Conservation (phyloP, 2,113 vertebrate species). For the Zosterops lateralis region DNA sequence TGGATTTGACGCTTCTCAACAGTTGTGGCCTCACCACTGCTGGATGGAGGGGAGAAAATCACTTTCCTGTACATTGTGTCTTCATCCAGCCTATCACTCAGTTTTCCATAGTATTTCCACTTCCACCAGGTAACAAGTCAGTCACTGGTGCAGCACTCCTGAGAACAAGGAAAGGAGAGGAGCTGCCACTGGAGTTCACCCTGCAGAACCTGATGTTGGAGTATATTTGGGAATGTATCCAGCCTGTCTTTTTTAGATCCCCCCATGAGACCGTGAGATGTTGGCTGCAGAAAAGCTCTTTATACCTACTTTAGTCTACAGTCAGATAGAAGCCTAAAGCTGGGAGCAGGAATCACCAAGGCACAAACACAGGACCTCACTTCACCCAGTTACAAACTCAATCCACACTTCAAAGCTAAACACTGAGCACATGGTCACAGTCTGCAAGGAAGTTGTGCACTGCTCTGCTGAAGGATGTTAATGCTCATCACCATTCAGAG, state of each 20-base stretch:
- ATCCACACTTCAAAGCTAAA: neutral
- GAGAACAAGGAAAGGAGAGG: neutral
- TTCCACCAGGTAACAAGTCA: neutral
- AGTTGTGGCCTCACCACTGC: neutral
- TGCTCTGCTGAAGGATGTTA: neutral
- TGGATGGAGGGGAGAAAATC: neutral
- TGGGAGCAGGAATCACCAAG: neutral
- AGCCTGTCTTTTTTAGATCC: neutral
- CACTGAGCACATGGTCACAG: neutral
- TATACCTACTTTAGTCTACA: neutral
- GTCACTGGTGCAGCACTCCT: neutral
- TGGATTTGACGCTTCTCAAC: neutral
- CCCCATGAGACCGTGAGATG: neutral
- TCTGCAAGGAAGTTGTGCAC: neutral
- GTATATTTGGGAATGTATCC: neutral
- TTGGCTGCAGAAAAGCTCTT: neutral
- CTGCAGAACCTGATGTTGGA: constrained; percentile 39
- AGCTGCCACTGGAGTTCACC: neutral
- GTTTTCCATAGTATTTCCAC: neutral
- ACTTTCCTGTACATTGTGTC: neutral
- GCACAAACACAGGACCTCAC: neutral
- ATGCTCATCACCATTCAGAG: constrained; percentile 26
- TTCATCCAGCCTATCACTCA: neutral
- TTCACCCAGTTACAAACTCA: neutral
- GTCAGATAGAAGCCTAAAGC: neutral